Evolutionary conservation across 2,113 vertebrate genomes (phyloP), one percentile per base, ranked within the genome.

Genomic region (Anseranas semipalmata): DNA sequence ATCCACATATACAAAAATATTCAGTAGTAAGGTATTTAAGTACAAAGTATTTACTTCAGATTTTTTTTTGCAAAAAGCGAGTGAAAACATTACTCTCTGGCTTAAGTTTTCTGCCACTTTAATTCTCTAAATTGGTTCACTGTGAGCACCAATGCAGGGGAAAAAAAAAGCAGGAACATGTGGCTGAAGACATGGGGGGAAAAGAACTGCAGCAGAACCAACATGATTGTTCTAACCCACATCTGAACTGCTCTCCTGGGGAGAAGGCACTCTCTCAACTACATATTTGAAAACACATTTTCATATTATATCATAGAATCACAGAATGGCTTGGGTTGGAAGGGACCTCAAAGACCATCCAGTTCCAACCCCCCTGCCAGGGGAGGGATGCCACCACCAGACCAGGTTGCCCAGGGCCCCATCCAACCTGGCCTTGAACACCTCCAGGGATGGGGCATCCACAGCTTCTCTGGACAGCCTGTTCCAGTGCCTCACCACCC

Each of bases 151-250:
- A 74, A 5, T 35, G 33, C 3, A 2, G 19, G 10, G 2, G 20
- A 15, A 17, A 0, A 0, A 1, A 4, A 39, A 21, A 55, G 41
- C 1, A 5, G 48, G 39, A 73, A 76, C 5, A 24, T 6, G 10
- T 33, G 48, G 78, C 39, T 76, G 66, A 85, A 89, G 39, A 65
- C 7, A 7, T 7, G 9, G 18, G 28, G 10, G 20, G 62, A 66
- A 79, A 84, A 65, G 25, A 86, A 66, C 46, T 53, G 30, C n/a
- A 77, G 68, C 46, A 17, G 1, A 91, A 87, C 21, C 39, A 74
- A 53, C 37, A 10, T 43, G 35, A 85, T 19, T 55, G 28, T 68
- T 77, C 50, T 88, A 10, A 83, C 76, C 55, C 35, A 39, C 13
- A 74, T n/a, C 67, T 88, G 50, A 90, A 93, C 72, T 32, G 46